Evolutionary conservation across 2,797 vertebrate species (phyloP).

Genomic region (Molossus alvarezi): DNA sequence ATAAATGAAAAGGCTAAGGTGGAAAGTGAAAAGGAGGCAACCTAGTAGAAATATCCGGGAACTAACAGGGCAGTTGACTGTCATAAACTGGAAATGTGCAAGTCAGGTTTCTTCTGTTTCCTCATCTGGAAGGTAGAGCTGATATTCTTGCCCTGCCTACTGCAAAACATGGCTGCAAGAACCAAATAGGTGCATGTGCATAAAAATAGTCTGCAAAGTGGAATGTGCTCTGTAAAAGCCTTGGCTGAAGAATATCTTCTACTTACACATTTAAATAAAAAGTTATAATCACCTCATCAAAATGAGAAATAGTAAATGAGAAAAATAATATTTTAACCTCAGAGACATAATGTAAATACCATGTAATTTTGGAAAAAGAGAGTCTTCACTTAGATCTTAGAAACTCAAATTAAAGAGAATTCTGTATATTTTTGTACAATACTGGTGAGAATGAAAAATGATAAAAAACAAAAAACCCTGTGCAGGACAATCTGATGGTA

Average conservation of each 20-base stretch:
- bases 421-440: neutral
- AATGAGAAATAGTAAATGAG: conserved; percentile 19
- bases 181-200: conserved; percentile 1
- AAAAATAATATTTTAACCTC: conserved; percentile 55
- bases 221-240: neutral
- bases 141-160: neutral
- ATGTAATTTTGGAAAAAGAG: conserved; percentile 35
- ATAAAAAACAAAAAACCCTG: neutral
- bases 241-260: conserved; percentile 21
- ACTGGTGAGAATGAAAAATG: neutral
- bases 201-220: conserved; percentile 45
- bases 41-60: neutral
- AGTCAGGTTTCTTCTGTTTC: conserved; percentile 35
- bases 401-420: conserved; percentile 31
- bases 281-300: conserved; percentile 9
- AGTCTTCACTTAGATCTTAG: neutral
- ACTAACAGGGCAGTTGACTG: neutral
- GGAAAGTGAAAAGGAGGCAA: conserved; percentile 6
- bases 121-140: conserved; percentile 50
- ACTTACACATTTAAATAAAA: conserved; percentile 20
- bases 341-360: neutral
- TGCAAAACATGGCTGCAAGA: neutral
- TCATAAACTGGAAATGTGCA: neutral
- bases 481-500: neutral
- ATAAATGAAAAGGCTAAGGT: conserved; percentile 39